Evolutionary conservation across 1,140 invertebrate genomes (phyloP).

Genomic region (Lamellibrachia luymesi): DNA sequence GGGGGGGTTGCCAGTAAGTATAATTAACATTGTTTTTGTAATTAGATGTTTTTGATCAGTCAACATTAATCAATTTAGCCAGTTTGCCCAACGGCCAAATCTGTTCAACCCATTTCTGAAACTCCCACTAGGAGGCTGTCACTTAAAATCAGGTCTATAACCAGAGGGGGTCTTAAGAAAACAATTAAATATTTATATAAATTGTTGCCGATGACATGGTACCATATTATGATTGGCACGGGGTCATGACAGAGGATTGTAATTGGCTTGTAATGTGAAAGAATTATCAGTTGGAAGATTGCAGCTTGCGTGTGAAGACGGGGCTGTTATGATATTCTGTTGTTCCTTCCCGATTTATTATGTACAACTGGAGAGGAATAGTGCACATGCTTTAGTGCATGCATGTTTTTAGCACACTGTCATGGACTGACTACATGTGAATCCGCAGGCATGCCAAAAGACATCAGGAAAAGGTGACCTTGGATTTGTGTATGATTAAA

Average conservation of each 20-base stretch:
- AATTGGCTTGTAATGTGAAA: background rate
- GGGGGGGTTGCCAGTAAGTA: background rate
- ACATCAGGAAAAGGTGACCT: background rate
- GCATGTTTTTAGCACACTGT: background rate
- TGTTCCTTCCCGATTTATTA: background rate
- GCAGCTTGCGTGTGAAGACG: background rate
- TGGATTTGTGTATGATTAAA: background rate
- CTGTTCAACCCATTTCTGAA: background rate
- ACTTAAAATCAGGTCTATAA: background rate
- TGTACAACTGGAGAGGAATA: background rate
- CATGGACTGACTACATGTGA: background rate
- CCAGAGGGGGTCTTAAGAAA: background rate
- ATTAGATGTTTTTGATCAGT: background rate
- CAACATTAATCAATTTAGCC: background rate
- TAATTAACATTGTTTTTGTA: background rate
- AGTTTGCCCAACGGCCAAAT: background rate
- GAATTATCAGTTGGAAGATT: background rate
- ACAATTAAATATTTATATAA: background rate
- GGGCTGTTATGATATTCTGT: background rate
- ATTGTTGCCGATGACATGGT: background rate
- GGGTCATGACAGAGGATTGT: background rate
- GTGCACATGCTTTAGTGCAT: background rate
- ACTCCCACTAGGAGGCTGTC: background rate
- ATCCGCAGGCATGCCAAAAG: background rate
- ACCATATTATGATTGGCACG: background rate